These are phyloP conservation scores for Nothocercus julius DNA, from an alignment of 2,113 vertebrate species.

Conservation along the genomic window DNA sequence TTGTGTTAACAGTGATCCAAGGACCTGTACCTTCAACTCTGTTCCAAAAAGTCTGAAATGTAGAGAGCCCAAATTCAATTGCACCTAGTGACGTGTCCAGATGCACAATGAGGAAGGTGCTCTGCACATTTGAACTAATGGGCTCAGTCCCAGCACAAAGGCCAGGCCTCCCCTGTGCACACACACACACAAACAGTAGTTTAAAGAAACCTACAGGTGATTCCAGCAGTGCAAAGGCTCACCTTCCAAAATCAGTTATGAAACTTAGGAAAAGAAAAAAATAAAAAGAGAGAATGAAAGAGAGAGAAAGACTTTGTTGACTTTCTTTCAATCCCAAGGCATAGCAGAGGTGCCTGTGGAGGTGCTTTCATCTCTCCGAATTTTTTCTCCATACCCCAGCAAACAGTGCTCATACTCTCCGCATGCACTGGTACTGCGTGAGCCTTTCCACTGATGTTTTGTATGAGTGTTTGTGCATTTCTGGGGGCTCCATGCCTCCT, in stretches of 20 bases:
- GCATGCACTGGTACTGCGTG: background rate
- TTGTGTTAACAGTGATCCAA: background rate
- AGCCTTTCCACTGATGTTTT: constrained; percentile 73
- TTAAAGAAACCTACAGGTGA: background rate
- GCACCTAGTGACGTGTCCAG: background rate
- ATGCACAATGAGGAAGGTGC: background rate
- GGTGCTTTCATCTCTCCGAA: background rate
- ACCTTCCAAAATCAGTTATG: background rate
- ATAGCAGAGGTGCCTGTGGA: background rate
- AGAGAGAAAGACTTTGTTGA: background rate
- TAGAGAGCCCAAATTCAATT: background rate
- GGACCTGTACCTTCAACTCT: background rate
- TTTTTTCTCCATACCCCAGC: background rate
- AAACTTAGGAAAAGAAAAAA: background rate
- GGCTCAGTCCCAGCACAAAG: background rate
- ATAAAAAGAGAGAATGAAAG: background rate
- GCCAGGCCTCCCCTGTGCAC: background rate
- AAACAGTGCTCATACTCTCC: background rate
- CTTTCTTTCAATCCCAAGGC: background rate
- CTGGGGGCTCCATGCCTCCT: constrained; percentile 82
- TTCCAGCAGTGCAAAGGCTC: constrained; percentile 43
- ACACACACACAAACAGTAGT: background rate
- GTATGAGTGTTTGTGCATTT: constrained; percentile 82
- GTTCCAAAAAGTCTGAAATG: background rate
- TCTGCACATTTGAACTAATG: background rate